These are phyloP conservation scores for Helleia helle DNA, from an alignment of 2,888 invertebrate genomes.

Conservation along the genomic window DNA sequence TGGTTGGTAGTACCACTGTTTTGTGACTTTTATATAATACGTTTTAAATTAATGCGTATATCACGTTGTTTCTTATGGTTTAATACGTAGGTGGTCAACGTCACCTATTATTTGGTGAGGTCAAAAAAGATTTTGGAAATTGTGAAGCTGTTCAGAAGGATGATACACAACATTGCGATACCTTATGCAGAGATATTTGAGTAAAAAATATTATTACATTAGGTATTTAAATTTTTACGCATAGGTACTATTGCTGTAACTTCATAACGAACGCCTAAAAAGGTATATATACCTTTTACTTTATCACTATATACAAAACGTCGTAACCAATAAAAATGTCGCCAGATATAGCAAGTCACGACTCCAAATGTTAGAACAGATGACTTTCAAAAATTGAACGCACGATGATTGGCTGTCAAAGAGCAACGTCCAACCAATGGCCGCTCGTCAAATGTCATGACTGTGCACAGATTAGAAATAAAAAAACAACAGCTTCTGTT, in stretches of 20 bases:
- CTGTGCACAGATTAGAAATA: conserved; percentile 50
- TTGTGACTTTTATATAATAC: conserved; percentile 4
- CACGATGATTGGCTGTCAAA: conserved; percentile 69
- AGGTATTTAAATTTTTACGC: too few relatives aligned
- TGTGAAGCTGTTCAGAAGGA: too few relatives aligned
- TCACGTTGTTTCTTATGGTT: too few relatives aligned
- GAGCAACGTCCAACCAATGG: conserved; percentile 57
- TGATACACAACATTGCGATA: too few relatives aligned
- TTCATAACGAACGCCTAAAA: too few relatives aligned
- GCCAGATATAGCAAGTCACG: conserved; percentile 37
- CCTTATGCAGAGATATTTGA: too few relatives aligned
- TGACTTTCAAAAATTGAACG: conserved; percentile 65
- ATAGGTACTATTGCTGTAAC: too few relatives aligned
- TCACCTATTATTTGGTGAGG: too few relatives aligned
- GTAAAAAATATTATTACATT: too few relatives aligned
- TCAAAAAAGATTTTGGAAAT: not conserved
- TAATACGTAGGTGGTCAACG: too few relatives aligned
- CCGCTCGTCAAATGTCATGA: conserved; percentile 68
- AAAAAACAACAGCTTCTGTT: conserved; percentile 61
- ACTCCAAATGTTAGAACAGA: conserved; percentile 61
- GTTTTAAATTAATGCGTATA: conserved; percentile 2
- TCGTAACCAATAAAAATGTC: conserved; percentile 25
- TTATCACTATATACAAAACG: conserved; percentile 17
- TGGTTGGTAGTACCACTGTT: conserved; percentile 11
- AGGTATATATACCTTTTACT: not conserved